phyloP scores from a whole-genome alignment of 1,140 invertebrate genomes.

The Oppia nitens region DNA sequence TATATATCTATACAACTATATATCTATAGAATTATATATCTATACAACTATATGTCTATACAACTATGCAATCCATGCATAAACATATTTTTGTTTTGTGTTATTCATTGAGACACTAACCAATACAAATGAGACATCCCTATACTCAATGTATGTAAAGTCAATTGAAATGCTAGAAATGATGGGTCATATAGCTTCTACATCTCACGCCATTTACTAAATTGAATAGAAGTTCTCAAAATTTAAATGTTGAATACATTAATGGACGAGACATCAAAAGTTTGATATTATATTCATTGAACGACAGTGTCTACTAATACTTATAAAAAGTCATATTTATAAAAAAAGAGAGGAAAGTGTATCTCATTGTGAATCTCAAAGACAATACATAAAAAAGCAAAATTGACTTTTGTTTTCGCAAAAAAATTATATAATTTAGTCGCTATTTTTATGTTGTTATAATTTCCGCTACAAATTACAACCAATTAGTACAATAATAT shows the following conservation, averaged over 20 bases:
- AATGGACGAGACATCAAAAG: neutral
- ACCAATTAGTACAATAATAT: neutral
- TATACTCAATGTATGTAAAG: neutral
- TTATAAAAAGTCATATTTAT: too few relatives aligned
- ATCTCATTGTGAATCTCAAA: too few relatives aligned
- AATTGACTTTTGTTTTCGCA: neutral
- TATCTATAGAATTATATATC: too few relatives aligned
- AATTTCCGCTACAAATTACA: neutral
- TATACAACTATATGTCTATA: neutral
- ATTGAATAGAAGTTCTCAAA: neutral
- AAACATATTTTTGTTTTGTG: neutral
- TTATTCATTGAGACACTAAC: neutral
- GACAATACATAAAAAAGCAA: neutral
- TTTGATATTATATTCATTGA: neutral
- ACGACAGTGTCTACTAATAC: too few relatives aligned
- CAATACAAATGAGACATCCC: neutral
- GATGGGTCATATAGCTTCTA: neutral
- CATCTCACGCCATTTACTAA: neutral
- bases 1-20: too few relatives aligned
- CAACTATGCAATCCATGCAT: neutral
- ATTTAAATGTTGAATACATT: neutral
- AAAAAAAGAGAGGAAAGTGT: neutral
- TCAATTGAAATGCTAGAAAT: too few relatives aligned
- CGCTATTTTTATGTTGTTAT: neutral
- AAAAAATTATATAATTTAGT: neutral